Conservation (phyloP, 2,888 invertebrate species). For the Pristionchus maxplancki region DNA sequence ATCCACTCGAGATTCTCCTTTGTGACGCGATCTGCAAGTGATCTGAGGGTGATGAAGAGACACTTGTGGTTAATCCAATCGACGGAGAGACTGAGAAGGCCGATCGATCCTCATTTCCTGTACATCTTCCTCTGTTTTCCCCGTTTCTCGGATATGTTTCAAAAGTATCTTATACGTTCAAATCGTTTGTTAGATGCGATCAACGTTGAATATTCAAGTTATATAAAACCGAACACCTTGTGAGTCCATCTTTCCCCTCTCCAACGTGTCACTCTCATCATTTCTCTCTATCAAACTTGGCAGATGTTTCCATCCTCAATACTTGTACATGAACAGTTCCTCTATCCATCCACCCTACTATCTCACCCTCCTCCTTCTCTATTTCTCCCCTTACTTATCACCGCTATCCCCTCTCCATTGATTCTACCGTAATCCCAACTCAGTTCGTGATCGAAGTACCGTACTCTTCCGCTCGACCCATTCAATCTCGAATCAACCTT, state of each 20-base stretch:
- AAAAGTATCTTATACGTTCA: background rate
- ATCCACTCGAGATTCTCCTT: slow-evolving; percentile 18
- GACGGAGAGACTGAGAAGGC: slow-evolving; percentile 52
- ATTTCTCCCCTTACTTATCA: slow-evolving; percentile 18
- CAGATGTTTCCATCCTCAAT: slow-evolving; percentile 24
- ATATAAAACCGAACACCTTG: background rate
- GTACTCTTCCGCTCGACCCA: background rate
- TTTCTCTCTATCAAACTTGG: slow-evolving; percentile 4
- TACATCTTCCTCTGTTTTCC: background rate
- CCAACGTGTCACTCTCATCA: background rate
- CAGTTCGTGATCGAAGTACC: background rate
- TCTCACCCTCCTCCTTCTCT: background rate
- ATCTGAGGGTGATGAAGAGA: slow-evolving; percentile 36
- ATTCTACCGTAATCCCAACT: background rate
- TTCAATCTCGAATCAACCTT: slow-evolving; percentile 46
- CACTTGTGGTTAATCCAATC: slow-evolving; percentile 58
- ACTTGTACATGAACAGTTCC: background rate
- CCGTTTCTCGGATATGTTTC: background rate
- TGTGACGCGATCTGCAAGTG: slow-evolving; percentile 21
- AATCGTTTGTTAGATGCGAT: background rate
- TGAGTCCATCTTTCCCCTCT: background rate
- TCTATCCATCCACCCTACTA: background rate
- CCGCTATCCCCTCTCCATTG: background rate
- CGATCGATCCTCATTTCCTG: slow-evolving; percentile 51
- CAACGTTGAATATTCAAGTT: background rate